A percentile compares a stretch with the other conserved stretches of the same genome.
Conservation (phyloP, 2,797 vertebrate genomes). For the Malacoctenus gilli region DNA sequence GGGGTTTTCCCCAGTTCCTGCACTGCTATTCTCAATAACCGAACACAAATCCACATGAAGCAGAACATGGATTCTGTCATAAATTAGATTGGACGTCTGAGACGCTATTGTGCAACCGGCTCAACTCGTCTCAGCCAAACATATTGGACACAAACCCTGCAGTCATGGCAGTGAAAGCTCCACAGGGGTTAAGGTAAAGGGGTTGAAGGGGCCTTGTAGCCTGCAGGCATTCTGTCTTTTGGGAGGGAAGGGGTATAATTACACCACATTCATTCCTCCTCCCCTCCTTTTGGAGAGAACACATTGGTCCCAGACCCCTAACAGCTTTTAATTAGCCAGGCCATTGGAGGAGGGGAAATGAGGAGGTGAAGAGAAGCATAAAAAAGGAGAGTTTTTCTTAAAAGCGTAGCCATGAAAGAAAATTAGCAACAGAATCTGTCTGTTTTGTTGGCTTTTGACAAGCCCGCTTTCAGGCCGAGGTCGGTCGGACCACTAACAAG, state of each 20-base stretch:
- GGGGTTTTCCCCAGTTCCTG: constrained; percentile 8
- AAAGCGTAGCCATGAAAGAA: constrained; percentile 59
- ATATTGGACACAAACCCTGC: constrained; percentile 31
- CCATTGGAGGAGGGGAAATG: constrained; percentile 36
- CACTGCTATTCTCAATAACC: background rate
- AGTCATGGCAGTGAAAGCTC: constrained; percentile 56
- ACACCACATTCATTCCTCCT: constrained; percentile 75
- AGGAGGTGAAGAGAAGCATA: constrained; percentile 52
- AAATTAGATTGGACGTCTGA: constrained; percentile 13
- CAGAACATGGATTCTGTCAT: constrained; percentile 1
- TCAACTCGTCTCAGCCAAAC: constrained; percentile 26
- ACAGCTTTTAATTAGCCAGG: constrained; percentile 80
- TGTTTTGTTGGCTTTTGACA: constrained; percentile 62
- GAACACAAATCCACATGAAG: background rate
- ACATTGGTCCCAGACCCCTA: constrained; percentile 76
- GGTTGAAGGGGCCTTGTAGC: constrained; percentile 65
- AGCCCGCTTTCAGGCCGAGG: constrained; percentile 43
- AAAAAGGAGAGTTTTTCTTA: constrained; percentile 55
- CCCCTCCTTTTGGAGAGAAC: constrained; percentile 65
- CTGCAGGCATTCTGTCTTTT: constrained; percentile 67
- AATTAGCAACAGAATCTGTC: constrained; percentile 71
- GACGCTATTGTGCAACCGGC: constrained; percentile 12
- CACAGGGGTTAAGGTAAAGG: constrained; percentile 45
- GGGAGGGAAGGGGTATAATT: constrained; percentile 78
- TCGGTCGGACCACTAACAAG: constrained; percentile 45